A percentile compares a stretch with the other conserved stretches of the same genome.
phyloP scores from a whole-genome alignment of 1,140 invertebrate genomes.

The Alviniconcha marisindica region DNA sequence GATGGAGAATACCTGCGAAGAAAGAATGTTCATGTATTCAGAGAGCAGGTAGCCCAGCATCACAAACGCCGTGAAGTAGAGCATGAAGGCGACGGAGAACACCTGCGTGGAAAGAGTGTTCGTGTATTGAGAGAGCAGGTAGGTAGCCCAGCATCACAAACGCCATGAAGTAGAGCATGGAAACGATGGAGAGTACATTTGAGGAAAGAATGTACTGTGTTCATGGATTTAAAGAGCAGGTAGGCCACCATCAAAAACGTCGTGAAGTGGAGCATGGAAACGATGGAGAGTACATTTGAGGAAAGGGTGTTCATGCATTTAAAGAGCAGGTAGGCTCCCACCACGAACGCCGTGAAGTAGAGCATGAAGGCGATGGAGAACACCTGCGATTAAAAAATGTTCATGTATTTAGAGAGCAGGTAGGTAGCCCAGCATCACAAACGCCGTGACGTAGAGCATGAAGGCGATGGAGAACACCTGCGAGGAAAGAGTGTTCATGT shows the following conservation, averaged over 20 bases:
- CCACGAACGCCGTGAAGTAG: conserved; percentile 73
- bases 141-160: too few relatives aligned
- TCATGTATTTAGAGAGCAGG: too few relatives aligned
- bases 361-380: conserved; percentile 74
- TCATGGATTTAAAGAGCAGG: conserved; percentile 69
- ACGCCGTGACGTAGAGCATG: too few relatives aligned
- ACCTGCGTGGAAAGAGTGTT: conserved; percentile 46
- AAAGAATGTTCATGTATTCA: conserved; percentile 59
- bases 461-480: conserved; percentile 58
- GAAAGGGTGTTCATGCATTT: conserved; percentile 49
- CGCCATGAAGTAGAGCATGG: too few relatives aligned
- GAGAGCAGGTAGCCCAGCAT: conserved; percentile 71
- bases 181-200: conserved; percentile 58
- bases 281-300: conserved; percentile 68
- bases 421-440: too few relatives aligned
- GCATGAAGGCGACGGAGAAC: conserved; percentile 72
- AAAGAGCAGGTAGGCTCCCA: conserved; percentile 71
- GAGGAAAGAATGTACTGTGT: too few relatives aligned
- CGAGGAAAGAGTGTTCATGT: too few relatives aligned
- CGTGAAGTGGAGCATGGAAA: conserved; percentile 74
- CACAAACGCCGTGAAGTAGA: conserved; percentile 74
- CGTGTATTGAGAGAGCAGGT: too few relatives aligned
- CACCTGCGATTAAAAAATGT: conserved; percentile 49
- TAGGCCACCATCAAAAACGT: conserved; percentile 70
- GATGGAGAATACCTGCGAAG: conserved; percentile 57